Evolutionary conservation across 2,888 invertebrate genomes (phyloP).

Genomic region (Bombylius major): DNA sequence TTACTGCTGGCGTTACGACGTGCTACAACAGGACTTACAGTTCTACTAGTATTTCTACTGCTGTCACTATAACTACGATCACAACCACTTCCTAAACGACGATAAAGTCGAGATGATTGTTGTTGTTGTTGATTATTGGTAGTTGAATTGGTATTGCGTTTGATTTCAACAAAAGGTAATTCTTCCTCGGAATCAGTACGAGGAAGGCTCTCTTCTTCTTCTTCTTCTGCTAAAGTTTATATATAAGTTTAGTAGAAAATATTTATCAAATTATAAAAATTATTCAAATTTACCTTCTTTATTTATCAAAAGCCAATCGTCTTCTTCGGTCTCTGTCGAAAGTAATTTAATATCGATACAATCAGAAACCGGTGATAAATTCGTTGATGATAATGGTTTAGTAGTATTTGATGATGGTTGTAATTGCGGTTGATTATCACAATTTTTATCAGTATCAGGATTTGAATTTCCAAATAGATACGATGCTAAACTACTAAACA

Average conservation of each 20-base stretch:
- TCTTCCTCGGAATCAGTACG: conserved; percentile 33
- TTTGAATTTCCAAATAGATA: conserved; percentile 40
- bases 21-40: neutral
- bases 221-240: conserved; percentile 12
- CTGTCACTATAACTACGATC: conserved; percentile 8
- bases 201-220: conserved; percentile 27
- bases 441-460: conserved; percentile 22
- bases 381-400: neutral
- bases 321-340: conserved; percentile 31
- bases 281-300: conserved; percentile 26
- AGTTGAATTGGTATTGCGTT: conserved; percentile 14
- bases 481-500: conserved; percentile 49
- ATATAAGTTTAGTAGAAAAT: neutral
- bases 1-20: neutral
- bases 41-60: neutral
- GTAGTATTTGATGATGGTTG: neutral
- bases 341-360: conserved; percentile 16
- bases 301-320: conserved; percentile 46
- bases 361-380: conserved; percentile 1
- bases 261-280: neutral
- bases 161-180: conserved; percentile 25
- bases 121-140: neutral
- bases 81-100: conserved; percentile 15
- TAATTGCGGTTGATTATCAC: conserved; percentile 10
- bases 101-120: neutral